phyloP scores from a whole-genome alignment of 30 jellyfish, hydroid and myxozoan species.

The Calvadosia cruxmelitensis region DNA sequence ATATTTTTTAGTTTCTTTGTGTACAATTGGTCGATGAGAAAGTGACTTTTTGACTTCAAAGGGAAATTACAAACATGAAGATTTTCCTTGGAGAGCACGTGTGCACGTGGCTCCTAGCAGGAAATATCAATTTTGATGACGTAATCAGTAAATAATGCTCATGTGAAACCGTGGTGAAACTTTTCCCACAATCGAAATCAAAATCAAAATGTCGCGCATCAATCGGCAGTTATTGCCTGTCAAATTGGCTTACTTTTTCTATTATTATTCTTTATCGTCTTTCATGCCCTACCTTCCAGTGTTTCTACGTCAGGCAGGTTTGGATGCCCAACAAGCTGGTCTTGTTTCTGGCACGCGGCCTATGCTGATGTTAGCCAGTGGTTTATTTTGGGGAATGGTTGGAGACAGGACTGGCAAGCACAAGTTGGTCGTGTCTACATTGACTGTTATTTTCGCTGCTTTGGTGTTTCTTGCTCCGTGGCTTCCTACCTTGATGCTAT shows the following conservation, averaged over 20 bases:
- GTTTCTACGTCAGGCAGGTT: constrained; percentile 47
- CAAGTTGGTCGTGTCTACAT: constrained; percentile 16
- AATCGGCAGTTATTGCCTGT: constrained; percentile 36
- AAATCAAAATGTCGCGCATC: too few species aligned
- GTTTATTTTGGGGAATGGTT: constrained; percentile 57
- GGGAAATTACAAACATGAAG: too few species aligned
- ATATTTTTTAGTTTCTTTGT: too few species aligned
- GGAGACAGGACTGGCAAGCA: constrained; percentile 57
- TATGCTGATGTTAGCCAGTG: too few species aligned
- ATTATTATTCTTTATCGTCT: constrained; percentile 31
- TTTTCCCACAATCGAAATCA: too few species aligned
- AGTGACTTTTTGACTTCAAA: too few species aligned
- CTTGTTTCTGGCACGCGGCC: constrained; percentile 38
- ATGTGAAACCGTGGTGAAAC: too few species aligned
- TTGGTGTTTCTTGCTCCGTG: constrained; percentile 50
- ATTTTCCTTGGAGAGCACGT: too few species aligned
- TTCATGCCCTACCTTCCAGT: constrained; percentile 43
- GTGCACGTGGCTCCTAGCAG: too few species aligned
- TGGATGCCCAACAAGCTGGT: constrained; percentile 60
- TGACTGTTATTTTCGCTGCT: constrained; percentile 14
- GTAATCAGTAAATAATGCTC: too few species aligned
- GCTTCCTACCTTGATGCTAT: constrained; percentile 40
- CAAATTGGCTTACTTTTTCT: constrained; percentile 50
- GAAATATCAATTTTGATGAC: too few species aligned
- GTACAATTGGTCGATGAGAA: too few species aligned